Evolutionary conservation across 2,888 invertebrate genomes (phyloP), one percentile per base, ranked within the genome.

Genomic region (Drosophila villosipedis): DNA sequence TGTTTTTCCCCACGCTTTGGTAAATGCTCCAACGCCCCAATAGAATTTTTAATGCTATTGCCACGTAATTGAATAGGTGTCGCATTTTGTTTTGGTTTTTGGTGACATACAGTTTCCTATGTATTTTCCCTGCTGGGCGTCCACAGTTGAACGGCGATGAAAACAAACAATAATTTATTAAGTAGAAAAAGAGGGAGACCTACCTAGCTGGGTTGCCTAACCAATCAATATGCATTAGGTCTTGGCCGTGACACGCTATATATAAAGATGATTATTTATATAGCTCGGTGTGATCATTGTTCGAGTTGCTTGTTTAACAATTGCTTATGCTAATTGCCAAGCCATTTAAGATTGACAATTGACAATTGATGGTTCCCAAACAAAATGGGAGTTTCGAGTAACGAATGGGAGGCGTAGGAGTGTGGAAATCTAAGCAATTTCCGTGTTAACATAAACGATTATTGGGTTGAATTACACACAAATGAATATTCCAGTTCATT

Each of bases 201-300:
- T 30, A 39, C 49, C 31, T 35, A 25, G 0, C 6, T 53, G 55
- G 55, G 49, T 68, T 67, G 57, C 50, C 68, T 39, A 28, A 61
- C 30, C 33, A 88, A 88, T 89, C 89, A 89, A 89, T 86, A 85
- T 49, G 59, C 57, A 43, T 58, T 28, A 67, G 61, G 49, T 41
- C 33, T 53, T 9, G 57, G n/a, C 73, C 73, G 70, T 75, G 68
- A 57, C 68, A 50, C 57, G 68, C 25, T 72, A 73, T 59, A 65
- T 67, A 67, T 33, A 49, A 3, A 19, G 9, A 12, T 3, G 12
- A 14, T 53, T 61, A 63, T 52, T 50, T 58, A 61, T 54, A 41
- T n/a, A 33, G 16, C 25, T 35, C 4, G 37, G 4, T n/a, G 12
- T n/a, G n/a, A 57, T 35, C 54, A 35, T 25, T 28, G 37, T 55